Base-by-base conservation (phyloP, 1,140 invertebrate species). In the Telenomus remus region DNA sequence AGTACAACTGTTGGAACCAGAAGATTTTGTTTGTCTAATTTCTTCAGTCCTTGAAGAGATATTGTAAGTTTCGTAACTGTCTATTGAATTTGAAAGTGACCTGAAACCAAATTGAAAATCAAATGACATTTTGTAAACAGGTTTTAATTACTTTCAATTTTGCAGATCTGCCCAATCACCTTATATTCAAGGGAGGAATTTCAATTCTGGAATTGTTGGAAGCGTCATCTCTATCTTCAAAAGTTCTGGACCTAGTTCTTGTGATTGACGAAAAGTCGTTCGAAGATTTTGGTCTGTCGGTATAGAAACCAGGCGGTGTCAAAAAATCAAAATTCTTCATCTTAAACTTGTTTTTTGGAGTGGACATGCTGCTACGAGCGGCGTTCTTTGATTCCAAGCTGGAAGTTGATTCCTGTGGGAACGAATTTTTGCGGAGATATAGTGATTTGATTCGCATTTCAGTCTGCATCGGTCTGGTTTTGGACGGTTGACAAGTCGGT, bases 131-230 rank as follows among this genome's bases (percentile, higher is more conserved):
- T n/a, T n/a, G n/a, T n/a, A n/a, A n/a, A n/a, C n/a, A n/a, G n/a
- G n/a, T n/a, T n/a, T n/a, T n/a, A n/a, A n/a, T n/a, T n/a, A n/a
- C n/a, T n/a, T n/a, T n/a, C n/a, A n/a, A n/a, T n/a, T n/a, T n/a
- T n/a, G n/a, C n/a, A n/a, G n/a, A n/a, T n/a, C n/a, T n/a, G n/a
- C n/a, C n/a, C n/a, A 34, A 9, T 51, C n/a, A 74, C 71, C 57
- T 74, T 10, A 74, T 66, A 33, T 74, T 42, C 1, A 74, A 13
- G 50, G 46, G 44, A 66, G 71, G 71, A 61, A 74, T 46, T 48
- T 66, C 37, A 39, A 4, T 11, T 4, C 1, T n/a, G n/a, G 37
- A 3, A 39, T n/a, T 9, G n/a, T 9, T n/a, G 9, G n/a, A 39
- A 39, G 3, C 1, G 9, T 9, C 37, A 39, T 39, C n/a, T 9